A percentile compares a stretch with the other conserved stretches of the same genome.
Evolutionary conservation across 1,140 invertebrate species (phyloP).

Genomic region (Augochlora pura): DNA sequence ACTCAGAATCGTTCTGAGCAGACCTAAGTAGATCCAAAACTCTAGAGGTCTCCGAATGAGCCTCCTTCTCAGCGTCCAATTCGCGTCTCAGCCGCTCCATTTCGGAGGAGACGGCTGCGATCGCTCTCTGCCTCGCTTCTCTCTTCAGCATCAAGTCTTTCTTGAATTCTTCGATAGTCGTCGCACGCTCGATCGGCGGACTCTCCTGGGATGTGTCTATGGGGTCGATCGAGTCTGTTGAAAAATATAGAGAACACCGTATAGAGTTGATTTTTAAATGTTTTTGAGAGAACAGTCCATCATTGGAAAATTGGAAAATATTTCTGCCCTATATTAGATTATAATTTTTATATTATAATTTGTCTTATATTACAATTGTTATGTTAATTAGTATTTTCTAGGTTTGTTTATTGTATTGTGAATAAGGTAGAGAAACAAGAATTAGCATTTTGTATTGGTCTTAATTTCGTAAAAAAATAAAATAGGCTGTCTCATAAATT

Average conservation of each 20-base stretch:
- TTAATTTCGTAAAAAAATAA: too few species aligned
- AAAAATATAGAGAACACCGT: neutral
- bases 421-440: too few species aligned
- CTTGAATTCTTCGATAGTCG: constrained; percentile 73
- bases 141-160: constrained; percentile 75
- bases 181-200: neutral
- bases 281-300: too few species aligned
- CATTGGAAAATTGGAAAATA: too few species aligned
- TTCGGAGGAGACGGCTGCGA: constrained; percentile 77
- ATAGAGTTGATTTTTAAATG: too few species aligned
- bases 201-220: constrained; percentile 22
- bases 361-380: too few species aligned
- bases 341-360: too few species aligned
- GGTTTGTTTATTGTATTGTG: too few species aligned
- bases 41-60: constrained; percentile 74
- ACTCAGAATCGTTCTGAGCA: constrained; percentile 48
- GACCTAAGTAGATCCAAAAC: constrained; percentile 70
- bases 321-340: too few species aligned
- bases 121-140: constrained; percentile 76
- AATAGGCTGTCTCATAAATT: too few species aligned
- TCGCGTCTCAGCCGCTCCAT: constrained; percentile 76
- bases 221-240: constrained; percentile 18
- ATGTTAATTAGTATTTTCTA: too few species aligned
- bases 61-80: constrained; percentile 75
- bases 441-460: too few species aligned